Evolutionary conservation across 2,888 invertebrate species (phyloP), one percentile per base, ranked within the genome.

Genomic region (Monopis laevigella): DNA sequence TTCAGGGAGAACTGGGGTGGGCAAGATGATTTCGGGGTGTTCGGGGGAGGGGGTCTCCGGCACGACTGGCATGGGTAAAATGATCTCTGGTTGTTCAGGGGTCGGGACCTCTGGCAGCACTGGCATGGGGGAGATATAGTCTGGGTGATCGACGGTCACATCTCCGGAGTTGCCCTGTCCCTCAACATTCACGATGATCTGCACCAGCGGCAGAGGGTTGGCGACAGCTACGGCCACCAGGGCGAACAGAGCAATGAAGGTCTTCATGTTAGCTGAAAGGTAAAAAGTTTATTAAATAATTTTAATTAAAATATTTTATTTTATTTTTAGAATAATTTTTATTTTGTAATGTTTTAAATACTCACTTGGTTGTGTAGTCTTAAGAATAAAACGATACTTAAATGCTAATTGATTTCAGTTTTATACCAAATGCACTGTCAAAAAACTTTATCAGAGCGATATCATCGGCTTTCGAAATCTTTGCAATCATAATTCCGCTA

Each of bases 171-270:
- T 47, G 21, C 42, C 43, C 17, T 52, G 52, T 13, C 55, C 56
- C 28, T 62, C 57, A 11, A 66, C 48, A 50, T 66, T 67, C 27
- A 69, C 57, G 46, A 65, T 56, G 32, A 53, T 48, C 45, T 55
- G 54, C 50, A 67, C 66, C 28, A 66, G 45, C 3, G 65, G 65
- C 50, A 62, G 46, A 2, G 66, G 65, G 42, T 56, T 56, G 48
- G 65, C 65, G 16, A 52, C 53, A 16, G 60, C 59, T 39, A 67
- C 51, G 11, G 64, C 66, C 55, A 60, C 43, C 19, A 67, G 41
- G 46, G 62, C 63, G 44, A 60, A 48, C 19, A 67, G 39, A 42
- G 55, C 61, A 41, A 64, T 46, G 52, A 62, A 55, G 44, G 52
- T 49, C 50, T 61, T 64, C 66, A 69, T 68, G 36, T 16, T 32